Percentiles rank a stretch among this genome's conserved stretches.
phyloP scores from a whole-genome alignment of 2,113 vertebrate species.

The Bolborhynchus lineola region DNA sequence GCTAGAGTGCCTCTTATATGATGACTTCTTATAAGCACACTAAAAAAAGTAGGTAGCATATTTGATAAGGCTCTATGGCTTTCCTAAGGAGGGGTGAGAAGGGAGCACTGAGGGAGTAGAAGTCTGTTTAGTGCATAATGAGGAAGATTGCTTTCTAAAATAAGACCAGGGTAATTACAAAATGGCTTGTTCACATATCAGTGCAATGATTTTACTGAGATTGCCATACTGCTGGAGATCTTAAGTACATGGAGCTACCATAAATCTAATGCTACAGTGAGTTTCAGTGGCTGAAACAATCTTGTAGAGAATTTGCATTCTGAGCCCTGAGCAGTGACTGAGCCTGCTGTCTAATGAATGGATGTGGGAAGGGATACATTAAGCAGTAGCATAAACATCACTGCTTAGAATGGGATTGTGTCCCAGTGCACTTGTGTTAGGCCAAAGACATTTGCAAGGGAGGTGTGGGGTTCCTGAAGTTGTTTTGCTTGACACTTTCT shows the following conservation, averaged over 20 bases:
- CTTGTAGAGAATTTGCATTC: not conserved
- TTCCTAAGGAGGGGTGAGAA: conserved; percentile 1
- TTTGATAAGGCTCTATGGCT: not conserved
- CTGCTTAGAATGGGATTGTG: not conserved
- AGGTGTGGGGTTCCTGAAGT: not conserved
- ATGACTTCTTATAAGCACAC: not conserved
- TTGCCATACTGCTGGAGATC: not conserved
- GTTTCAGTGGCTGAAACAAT: not conserved
- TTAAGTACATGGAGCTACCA: not conserved
- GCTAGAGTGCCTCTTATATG: conserved; percentile 10
- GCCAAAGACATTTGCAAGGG: not conserved
- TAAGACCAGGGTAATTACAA: conserved; percentile 45
- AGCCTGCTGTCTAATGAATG: not conserved
- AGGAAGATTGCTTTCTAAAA: conserved; percentile 38
- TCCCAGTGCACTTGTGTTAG: not conserved
- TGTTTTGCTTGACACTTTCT: not conserved
- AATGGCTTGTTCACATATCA: not conserved
- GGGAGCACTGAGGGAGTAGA: not conserved
- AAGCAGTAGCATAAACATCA: not conserved
- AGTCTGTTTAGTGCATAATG: conserved; percentile 25
- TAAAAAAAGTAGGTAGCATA: conserved; percentile 4
- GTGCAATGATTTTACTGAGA: not conserved
- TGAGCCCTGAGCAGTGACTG: not conserved
- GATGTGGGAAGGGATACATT: not conserved
- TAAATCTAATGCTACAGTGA: not conserved